A percentile compares a stretch with the other conserved stretches of the same genome.
Evolutionary conservation across 2,113 vertebrate genomes (phyloP).

Genomic region (Ophiodon elongatus): DNA sequence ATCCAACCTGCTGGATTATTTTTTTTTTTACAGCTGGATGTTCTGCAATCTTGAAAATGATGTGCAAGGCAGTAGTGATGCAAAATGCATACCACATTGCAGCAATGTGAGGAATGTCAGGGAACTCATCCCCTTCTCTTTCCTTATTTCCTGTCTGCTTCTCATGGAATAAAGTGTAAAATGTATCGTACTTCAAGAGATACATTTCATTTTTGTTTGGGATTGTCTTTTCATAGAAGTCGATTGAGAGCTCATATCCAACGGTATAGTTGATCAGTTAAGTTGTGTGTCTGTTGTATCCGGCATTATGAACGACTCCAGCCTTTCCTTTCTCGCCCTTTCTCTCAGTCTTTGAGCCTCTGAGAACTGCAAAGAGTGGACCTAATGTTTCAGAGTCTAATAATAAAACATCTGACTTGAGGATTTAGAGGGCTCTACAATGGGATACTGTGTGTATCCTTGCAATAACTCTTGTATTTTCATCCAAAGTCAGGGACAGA

Average conservation of each 20-base stretch:
- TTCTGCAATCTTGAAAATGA: constrained; percentile 9
- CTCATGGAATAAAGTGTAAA: constrained; percentile 12
- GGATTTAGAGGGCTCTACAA: constrained; percentile 78
- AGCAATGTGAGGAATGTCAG: constrained; percentile 27
- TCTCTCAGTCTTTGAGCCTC: constrained; percentile 55
- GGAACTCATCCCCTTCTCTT: constrained; percentile 12
- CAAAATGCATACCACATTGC: constrained; percentile 31
- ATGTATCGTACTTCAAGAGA: constrained; percentile 22
- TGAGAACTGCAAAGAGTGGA: constrained; percentile 63
- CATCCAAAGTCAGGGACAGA: constrained; percentile 58
- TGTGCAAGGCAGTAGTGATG: constrained; percentile 6
- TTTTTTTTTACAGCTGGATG: constrained; percentile 4
- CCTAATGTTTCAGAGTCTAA: constrained; percentile 70
- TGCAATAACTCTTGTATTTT: constrained; percentile 80
- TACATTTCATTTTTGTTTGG: constrained; percentile 18
- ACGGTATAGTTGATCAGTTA: constrained; percentile 4
- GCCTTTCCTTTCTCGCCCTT: constrained; percentile 33
- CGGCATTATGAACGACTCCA: constrained; percentile 54
- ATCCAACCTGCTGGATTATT: background rate
- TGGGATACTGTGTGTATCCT: constrained; percentile 78
- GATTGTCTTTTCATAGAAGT: constrained; percentile 10
- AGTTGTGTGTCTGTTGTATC: constrained; percentile 30
- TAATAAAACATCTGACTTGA: constrained; percentile 81
- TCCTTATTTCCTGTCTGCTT: constrained; percentile 43
- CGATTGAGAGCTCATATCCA: background rate